A percentile compares a stretch with the other conserved stretches of the same genome.
phyloP scores from a whole-genome alignment of 2,797 vertebrate species.

The Helicolenus hilgendorfi region DNA sequence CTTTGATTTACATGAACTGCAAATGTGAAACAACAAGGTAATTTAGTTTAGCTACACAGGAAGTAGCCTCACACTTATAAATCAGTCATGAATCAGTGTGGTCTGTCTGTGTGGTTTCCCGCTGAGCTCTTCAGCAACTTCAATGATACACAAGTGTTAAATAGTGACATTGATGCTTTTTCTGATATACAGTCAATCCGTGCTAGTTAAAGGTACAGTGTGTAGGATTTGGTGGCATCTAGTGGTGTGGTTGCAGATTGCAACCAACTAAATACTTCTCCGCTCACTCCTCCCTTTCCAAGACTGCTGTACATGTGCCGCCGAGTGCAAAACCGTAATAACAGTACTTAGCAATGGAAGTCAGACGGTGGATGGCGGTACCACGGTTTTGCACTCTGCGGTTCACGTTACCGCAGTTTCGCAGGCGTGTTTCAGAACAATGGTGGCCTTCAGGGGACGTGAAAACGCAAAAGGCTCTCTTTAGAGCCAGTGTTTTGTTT shows the following conservation, averaged over 20 bases:
- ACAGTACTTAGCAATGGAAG: no score
- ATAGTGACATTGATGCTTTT: not conserved
- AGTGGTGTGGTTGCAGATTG: not conserved
- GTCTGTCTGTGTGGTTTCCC: not conserved
- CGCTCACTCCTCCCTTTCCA: no score
- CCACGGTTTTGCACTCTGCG: not conserved
- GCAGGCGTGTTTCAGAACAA: accelerated
- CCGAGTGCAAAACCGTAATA: not conserved
- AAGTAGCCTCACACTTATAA: not conserved
- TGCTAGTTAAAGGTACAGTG: not conserved
- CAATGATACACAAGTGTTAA: not conserved
- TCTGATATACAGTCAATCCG: not conserved
- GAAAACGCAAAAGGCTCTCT: accelerated
- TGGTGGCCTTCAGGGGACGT: accelerated
- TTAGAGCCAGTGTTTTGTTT: accelerated
- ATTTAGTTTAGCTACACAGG: not conserved
- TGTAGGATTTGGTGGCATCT: not conserved
- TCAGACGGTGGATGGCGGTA: not conserved
- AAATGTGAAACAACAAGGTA: not conserved
- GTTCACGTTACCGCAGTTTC: not conserved
- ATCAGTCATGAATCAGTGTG: not conserved
- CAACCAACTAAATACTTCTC: accelerated
- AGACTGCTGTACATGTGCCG: no score
- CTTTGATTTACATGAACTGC: not conserved
- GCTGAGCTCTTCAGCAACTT: not conserved